Percentiles rank a stretch among this genome's conserved stretches.
phyloP scores from a whole-genome alignment of 2,888 invertebrate genomes.

The Meta bourneti region DNA sequence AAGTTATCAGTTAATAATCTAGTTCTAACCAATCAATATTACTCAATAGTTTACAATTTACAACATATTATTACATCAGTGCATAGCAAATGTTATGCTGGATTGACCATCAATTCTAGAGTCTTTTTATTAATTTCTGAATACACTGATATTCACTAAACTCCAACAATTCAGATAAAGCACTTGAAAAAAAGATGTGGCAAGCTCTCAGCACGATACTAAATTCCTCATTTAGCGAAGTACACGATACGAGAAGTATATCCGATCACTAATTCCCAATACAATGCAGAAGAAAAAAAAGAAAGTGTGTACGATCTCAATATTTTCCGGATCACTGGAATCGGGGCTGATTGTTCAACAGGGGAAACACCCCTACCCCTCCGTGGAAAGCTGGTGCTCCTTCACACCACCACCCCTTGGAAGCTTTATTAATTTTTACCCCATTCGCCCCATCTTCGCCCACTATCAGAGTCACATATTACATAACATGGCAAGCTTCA shows the following conservation, averaged over 20 bases:
- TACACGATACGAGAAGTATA: neutral
- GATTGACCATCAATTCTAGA: no score
- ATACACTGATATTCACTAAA: no score
- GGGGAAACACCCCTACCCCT: neutral
- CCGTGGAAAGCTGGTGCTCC: neutral
- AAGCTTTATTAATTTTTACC: constrained; percentile 53
- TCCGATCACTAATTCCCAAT: neutral
- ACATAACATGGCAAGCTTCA: constrained; percentile 27
- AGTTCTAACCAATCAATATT: no score
- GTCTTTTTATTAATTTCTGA: no score
- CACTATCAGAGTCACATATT: constrained; percentile 24
- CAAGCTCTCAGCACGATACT: no score
- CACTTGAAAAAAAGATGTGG: no score
- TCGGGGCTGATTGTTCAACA: neutral
- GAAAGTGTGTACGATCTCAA: neutral
- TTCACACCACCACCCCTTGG: neutral
- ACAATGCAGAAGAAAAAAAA: neutral
- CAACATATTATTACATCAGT: no score
- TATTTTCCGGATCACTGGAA: neutral
- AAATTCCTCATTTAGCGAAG: neutral
- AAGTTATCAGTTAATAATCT: neutral
- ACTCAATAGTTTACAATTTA: no score
- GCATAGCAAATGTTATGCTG: no score
- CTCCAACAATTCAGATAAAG: no score
- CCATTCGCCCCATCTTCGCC: constrained; percentile 21